Conservation (phyloP, 2,797 vertebrate species). For the Coilia nasus region DNA sequence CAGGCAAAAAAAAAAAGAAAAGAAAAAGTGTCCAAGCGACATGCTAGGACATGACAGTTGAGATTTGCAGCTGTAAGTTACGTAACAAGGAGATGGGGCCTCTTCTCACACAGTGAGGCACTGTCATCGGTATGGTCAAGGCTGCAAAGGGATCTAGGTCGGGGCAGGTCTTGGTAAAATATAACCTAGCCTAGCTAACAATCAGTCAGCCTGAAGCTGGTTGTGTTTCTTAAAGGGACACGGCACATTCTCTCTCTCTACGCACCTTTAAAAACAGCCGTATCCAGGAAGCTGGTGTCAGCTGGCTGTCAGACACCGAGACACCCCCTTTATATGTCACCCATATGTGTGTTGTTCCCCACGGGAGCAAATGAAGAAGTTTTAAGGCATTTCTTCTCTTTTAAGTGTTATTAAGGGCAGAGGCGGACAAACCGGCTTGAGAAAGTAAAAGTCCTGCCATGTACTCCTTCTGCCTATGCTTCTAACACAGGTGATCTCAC, state of each 20-base stretch:
- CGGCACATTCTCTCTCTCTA: neutral
- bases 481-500: no score
- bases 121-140: slow-evolving; percentile 28
- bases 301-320: neutral
- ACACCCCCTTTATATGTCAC: neutral
- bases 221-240: slow-evolving; percentile 44
- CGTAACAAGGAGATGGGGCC: neutral
- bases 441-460: no score
- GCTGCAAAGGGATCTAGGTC: slow-evolving; percentile 40
- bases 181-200: slow-evolving; percentile 44
- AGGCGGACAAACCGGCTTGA: no score
- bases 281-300: slow-evolving; percentile 26
- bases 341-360: neutral
- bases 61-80: neutral
- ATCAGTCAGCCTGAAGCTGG: slow-evolving; percentile 31
- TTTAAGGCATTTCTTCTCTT: neutral
- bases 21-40: neutral
- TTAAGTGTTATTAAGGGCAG: slow-evolving; percentile 1
- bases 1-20: neutral
- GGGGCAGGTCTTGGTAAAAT: slow-evolving; percentile 42
- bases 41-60: neutral
- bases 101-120: neutral
- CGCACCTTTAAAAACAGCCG: slow-evolving; percentile 12
- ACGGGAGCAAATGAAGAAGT: neutral
- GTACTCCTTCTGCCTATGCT: no score